A percentile compares a stretch with the other conserved stretches of the same genome.
Conservation (phyloP, 1,140 invertebrate species). For the Neodiprion lecontei region DNA sequence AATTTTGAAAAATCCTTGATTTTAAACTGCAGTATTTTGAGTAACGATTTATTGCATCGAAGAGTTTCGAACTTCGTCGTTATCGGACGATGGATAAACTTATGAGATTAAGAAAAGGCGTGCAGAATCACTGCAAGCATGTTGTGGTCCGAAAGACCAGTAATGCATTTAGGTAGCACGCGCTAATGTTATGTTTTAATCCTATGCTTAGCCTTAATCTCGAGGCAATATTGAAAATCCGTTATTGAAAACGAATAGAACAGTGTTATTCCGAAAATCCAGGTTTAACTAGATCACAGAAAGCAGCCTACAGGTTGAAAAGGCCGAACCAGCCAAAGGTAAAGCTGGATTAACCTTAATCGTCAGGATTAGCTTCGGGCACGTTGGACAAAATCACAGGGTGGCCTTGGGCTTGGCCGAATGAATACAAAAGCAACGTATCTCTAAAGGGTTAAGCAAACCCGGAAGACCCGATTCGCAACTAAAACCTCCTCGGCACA, state of each 20-base stretch:
- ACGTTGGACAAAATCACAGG: too few species aligned
- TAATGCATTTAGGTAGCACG: constrained; percentile 43
- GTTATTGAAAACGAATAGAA: background rate
- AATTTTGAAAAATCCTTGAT: too few species aligned
- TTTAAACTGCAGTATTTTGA: too few species aligned
- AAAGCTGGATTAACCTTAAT: background rate
- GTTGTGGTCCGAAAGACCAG: constrained; percentile 37
- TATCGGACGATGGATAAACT: background rate
- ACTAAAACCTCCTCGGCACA: too few species aligned
- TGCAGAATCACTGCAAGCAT: constrained; percentile 30
- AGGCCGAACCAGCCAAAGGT: background rate
- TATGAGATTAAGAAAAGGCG: background rate
- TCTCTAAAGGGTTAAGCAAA: too few species aligned
- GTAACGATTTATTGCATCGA: background rate
- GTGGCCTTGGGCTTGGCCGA: too few species aligned
- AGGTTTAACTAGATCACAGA: background rate
- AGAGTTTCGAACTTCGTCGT: background rate
- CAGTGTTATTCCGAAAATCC: background rate
- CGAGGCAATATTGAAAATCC: constrained; percentile 31
- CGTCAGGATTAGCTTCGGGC: background rate
- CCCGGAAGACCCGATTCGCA: too few species aligned
- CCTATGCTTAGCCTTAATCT: constrained; percentile 34
- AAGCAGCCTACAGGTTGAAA: background rate
- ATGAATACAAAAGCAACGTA: too few species aligned
- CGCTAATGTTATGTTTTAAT: constrained; percentile 28